Base-by-base conservation (phyloP, 2,797 vertebrate species). In the Spinibarbus caldwelli region DNA sequence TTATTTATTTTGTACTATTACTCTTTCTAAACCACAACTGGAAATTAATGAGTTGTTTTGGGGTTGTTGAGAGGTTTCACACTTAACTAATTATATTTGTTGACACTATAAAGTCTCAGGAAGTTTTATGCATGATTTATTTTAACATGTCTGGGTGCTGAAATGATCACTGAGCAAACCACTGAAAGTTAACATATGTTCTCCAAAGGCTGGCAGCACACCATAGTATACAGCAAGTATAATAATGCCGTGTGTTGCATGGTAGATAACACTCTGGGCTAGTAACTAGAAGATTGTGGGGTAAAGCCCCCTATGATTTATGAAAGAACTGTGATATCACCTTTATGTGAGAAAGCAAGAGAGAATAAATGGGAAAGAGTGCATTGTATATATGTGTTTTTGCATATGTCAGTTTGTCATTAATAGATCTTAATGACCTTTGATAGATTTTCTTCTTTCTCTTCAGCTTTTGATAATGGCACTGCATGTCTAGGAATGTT, bases 331-430 rank as follows among this genome's bases (percentile, higher is more conserved):
- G 29, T 17, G 19, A 17, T 21, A 57, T 36, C 2, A 5, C 2
- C 31, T 38, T 57, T 38, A 36, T 38, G 73, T n/a, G 49, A 38
- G 52, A 41, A 36, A 76, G 34, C 64, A 67, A 36, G 31, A 4
- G 64, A 67, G 64, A 67, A 67, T 67, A 36, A 57, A 57, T n/a
- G 73, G 6, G n/a, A n/a, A n/a, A n/a, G n/a, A n/a, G 64, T 36
- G 64, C 31, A 34, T 36, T 76, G 31, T 31, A 45, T n/a, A n/a
- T 10, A 17, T 47, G 5, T 41, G 10, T 59, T 62, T 78, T 5
- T 29, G 76, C 34, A 38, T 11, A 3, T 59, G 5, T 62, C 9
- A 62, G n/a, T 62, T 62, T 62, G 9, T 41, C 15, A 29, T 62
- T 43, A 41, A n/a, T 47, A 31, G 19, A 14, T 78, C 36, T 57